phyloP scores from a whole-genome alignment of 2,113 vertebrate species.

The Brachypteracias leptosomus region DNA sequence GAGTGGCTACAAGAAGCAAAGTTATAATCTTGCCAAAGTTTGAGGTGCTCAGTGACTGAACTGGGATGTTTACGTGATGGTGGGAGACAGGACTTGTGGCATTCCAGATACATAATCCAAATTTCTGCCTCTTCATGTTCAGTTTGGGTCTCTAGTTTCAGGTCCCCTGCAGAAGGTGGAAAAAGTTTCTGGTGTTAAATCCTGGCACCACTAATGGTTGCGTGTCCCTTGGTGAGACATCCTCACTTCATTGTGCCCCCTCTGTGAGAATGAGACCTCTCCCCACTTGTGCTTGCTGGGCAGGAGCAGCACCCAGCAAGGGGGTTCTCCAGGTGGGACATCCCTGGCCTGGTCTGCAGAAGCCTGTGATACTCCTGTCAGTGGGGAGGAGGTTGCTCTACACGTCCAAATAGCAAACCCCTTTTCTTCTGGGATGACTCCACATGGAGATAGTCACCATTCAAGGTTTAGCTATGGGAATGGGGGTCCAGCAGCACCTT shows the following conservation, averaged over 20 bases:
- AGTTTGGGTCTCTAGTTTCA: not conserved
- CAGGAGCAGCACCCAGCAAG: not conserved
- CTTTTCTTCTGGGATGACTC: not conserved
- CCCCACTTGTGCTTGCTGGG: not conserved
- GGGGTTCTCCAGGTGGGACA: not conserved
- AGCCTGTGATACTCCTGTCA: not conserved
- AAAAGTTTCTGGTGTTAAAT: not conserved
- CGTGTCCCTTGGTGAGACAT: not conserved
- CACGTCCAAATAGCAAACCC: not conserved
- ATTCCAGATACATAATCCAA: not conserved
- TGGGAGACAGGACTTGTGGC: not conserved
- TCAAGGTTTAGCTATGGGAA: not conserved
- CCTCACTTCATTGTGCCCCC: rapidly evolving
- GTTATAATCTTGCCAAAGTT: not conserved
- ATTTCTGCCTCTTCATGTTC: rapidly evolving
- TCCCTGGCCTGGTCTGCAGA: not conserved
- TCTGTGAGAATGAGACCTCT: not conserved
- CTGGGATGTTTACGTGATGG: rapidly evolving
- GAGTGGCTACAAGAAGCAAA: not conserved
- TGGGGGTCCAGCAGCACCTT: rapidly evolving
- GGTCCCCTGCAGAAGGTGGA: not conserved
- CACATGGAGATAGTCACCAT: not conserved
- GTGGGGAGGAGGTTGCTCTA: not conserved
- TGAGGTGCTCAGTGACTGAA: not conserved
- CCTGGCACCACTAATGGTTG: not conserved